Percentiles rank a stretch among this genome's conserved stretches.
These are phyloP conservation scores for Mesembrinibis cayennensis DNA, from an alignment of 2,113 vertebrate genomes.

Conservation along the genomic window DNA sequence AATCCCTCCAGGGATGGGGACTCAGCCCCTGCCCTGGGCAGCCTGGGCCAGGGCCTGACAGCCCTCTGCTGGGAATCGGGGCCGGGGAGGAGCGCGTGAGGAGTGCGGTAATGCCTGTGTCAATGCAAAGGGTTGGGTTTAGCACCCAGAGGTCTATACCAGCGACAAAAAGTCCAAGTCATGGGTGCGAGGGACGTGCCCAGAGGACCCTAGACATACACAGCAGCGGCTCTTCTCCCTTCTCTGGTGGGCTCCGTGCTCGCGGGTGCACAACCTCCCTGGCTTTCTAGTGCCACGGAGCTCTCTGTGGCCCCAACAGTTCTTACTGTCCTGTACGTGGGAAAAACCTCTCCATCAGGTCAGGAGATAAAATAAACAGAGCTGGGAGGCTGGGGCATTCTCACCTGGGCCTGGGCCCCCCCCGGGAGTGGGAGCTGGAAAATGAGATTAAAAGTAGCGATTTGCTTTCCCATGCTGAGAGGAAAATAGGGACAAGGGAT, in stretches of 20 bases:
- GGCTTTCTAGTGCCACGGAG: neutral
- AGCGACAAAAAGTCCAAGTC: neutral
- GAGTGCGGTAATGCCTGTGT: rapidly evolving
- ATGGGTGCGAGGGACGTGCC: rapidly evolving
- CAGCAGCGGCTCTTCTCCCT: neutral
- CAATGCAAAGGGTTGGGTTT: neutral
- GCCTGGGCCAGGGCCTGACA: too few species aligned
- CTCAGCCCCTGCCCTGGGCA: too few species aligned
- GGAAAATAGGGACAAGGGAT: slow-evolving; percentile 49
- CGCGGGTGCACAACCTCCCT: rapidly evolving
- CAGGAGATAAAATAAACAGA: neutral
- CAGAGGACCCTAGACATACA: neutral
- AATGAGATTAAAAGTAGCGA: slow-evolving; percentile 15
- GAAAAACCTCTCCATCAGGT: neutral
- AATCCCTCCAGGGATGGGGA: too few species aligned
- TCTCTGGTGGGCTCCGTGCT: neutral
- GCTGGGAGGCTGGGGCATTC: neutral
- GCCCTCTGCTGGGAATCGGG: too few species aligned
- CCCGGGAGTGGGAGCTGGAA: neutral
- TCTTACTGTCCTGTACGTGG: rapidly evolving
- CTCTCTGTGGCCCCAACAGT: neutral
- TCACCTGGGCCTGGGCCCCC: neutral
- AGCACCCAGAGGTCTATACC: neutral
- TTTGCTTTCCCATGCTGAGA: slow-evolving; percentile 48
- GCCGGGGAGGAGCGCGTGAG: too few species aligned